Evolutionary conservation across 1,140 invertebrate genomes (phyloP), one percentile per base, ranked within the genome.

Genomic region (Apolygus lucorum): DNA sequence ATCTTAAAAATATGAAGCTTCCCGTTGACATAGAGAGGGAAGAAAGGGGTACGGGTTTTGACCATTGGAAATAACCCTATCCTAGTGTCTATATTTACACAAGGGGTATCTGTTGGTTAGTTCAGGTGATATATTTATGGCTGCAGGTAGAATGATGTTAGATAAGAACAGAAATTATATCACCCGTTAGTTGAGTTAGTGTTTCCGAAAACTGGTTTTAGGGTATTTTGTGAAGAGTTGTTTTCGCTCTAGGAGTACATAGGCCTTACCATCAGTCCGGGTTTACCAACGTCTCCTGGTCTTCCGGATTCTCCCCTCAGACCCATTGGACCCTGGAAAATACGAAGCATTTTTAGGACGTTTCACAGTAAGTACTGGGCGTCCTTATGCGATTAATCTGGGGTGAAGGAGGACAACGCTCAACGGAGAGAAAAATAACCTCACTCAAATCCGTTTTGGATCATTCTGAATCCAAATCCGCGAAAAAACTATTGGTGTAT

Each of bases 241-340:
- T 62, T 76, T 79, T 59, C 25, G 25, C 28, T 69, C 70, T 75
- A 75, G 70, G 74, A 73, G 71, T 73, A 73, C 69, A 68, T 68
- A 64, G 74, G 73, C 81, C 87, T 89, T 89, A 91, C 89, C 88
- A 86, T 87, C 76, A 85, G 81, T 72, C 86, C 90, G 76, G 84
- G 82, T 80, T 90, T 90, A 76, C 91, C 91, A 75, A 83, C 81
- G 78, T 87, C 89, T 76, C 87, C 90, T 76, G 83, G 81, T 75
- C 84, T 85, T 74, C 87, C 91, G 74, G 81, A 84, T 81, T 92
- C 91, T 71, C 91, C 91, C 79, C 90, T 86, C 74, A 93, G 82
- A 76, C 92, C 92, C 86, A 93, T 92, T 34, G 92, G 92, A 77
- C 92, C 91, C 91, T 93, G 77, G 62, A 79, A 70, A 62, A 67